Conservation (phyloP, 1,140 invertebrate species). For the Drosophila arawakana region DNA sequence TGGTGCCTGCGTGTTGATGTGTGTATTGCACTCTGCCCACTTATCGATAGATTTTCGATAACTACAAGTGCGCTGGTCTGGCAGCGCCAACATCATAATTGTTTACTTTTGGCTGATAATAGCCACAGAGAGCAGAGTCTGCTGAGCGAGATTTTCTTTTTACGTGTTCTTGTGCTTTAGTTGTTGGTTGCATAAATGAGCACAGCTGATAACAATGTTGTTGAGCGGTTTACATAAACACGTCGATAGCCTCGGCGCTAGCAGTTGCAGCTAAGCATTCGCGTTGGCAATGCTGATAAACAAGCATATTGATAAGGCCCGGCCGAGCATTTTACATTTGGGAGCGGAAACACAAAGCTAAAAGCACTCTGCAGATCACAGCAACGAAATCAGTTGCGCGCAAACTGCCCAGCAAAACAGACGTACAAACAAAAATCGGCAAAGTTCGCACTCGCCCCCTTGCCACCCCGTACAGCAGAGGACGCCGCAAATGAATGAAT, state of each 20-base stretch:
- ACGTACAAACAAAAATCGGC: conserved; percentile 59
- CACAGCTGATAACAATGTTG: conserved; percentile 24
- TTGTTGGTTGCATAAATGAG: conserved; percentile 35
- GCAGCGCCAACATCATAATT: conserved; percentile 44
- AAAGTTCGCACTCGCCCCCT: conserved; percentile 17
- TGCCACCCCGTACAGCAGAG: conserved; percentile 9
- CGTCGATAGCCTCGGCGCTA: not conserved
- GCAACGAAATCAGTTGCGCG: conserved; percentile 56
- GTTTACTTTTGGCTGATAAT: conserved; percentile 55
- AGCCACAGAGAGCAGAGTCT: conserved; percentile 4
- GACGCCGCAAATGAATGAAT: conserved; percentile 64
- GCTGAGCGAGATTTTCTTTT: conserved; percentile 5
- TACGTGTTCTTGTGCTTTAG: conserved; percentile 1
- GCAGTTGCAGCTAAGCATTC: conserved; percentile 14
- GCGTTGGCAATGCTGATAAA: conserved; percentile 20
- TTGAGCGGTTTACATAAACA: not conserved
- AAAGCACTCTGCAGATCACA: conserved; percentile 52
- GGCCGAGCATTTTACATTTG: not conserved
- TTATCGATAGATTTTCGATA: conserved; percentile 24
- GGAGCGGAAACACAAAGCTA: conserved; percentile 46
- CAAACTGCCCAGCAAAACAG: conserved; percentile 69
- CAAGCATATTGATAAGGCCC: conserved; percentile 31
- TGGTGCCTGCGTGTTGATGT: conserved; percentile 60
- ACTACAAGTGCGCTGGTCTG: conserved; percentile 7
- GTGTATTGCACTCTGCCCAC: conserved; percentile 35